phyloP scores from a whole-genome alignment of 2,888 invertebrate species.

The Therioaphis trifolii region DNA sequence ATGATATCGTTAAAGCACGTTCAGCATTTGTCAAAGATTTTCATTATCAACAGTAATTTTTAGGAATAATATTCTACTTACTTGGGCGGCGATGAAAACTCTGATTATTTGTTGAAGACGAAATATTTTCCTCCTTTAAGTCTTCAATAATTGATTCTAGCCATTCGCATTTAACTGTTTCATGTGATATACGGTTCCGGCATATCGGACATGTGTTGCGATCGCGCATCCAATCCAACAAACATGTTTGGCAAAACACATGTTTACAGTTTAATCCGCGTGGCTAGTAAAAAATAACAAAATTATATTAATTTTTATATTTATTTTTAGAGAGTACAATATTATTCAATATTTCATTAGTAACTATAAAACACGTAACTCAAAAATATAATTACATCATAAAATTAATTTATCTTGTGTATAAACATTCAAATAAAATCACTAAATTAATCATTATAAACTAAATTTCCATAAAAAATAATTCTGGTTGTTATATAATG shows the following conservation, averaged over 20 bases:
- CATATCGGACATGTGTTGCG: conserved; percentile 9
- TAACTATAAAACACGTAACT: too few relatives aligned
- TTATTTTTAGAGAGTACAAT: too few relatives aligned
- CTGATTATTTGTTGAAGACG: background rate
- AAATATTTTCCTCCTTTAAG: background rate
- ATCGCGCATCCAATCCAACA: background rate
- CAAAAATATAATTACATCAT: too few relatives aligned
- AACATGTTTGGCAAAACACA: conserved; percentile 5
- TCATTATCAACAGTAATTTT: background rate
- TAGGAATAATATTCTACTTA: background rate
- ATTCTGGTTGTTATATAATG: too few relatives aligned
- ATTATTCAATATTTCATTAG: too few relatives aligned
- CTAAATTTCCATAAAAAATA: too few relatives aligned
- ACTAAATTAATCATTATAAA: too few relatives aligned
- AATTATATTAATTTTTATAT: too few relatives aligned
- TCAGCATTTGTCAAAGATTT: too few relatives aligned
- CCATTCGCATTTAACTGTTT: background rate
- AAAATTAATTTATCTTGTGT: too few relatives aligned
- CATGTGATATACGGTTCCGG: background rate
- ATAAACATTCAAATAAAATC: too few relatives aligned
- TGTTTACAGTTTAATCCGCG: background rate
- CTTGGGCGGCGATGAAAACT: background rate
- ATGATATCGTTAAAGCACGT: too few relatives aligned
- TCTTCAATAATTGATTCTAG: conserved; percentile 2
- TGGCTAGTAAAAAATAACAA: conserved; percentile 19